Evolutionary conservation across 2,888 invertebrate genomes (phyloP), one percentile per base, ranked within the genome.

Genomic region (Papilio demoleus): DNA sequence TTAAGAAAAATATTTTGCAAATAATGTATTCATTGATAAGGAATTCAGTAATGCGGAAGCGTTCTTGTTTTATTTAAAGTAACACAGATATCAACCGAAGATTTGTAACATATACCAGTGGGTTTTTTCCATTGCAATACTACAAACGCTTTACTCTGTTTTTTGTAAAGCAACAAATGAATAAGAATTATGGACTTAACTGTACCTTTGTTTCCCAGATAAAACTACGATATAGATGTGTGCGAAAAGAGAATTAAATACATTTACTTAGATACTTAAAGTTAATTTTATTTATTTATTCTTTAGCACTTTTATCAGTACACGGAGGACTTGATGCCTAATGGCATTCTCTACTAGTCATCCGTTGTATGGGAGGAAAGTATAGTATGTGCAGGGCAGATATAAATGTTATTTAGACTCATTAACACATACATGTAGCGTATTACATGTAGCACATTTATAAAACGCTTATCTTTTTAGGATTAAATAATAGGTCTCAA

Each of bases 101-200:
- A 40, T 38, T 34, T 22, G 47, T 9, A 42, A 58, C 36, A 45
- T 59, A 12, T 36, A 60, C 60, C 17, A 40, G 19, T 22, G 40
- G 69, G 68, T 67, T 72, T 72, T 70, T 70, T 72, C 69, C 70
- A 56, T 42, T 14, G 58, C 58, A 47, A 53, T 70, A 58, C 68
- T 70, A 65, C 38, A 70, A 60, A 65, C 66, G 42, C 65, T 70
- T 61, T 69, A 66, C 42, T 36, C 34, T 59, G 58, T 64, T 70
- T 72, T 65, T 64, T 68, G 61, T 70, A 62, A 59, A 17, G 67
- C 47, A 61, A 63, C 24, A 64, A 60, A 60, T 56, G 47, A 56
- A 56, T 58, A 45, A 34, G 45, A 45, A 63, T 24, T 56, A 17
- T 58, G n/a, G 12, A 45, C 22, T 19, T 61, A 38, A 66, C 38